phyloP scores from a whole-genome alignment of 1,140 invertebrate genomes.

The Anastatus disparis region DNA sequence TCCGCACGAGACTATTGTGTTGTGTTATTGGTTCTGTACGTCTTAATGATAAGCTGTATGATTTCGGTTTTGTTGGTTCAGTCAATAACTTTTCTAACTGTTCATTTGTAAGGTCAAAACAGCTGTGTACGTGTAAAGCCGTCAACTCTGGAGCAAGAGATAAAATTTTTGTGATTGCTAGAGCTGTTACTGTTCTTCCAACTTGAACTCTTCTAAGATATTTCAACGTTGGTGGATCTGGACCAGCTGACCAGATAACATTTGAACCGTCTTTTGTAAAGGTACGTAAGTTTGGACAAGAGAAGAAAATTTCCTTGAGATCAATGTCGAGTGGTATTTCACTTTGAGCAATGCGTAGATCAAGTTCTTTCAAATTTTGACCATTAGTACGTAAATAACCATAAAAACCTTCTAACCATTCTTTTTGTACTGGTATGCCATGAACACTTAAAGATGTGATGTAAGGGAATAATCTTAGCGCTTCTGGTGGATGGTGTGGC shows the following conservation, averaged over 20 bases:
- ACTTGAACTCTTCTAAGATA: conserved; percentile 60
- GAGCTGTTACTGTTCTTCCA: conserved; percentile 57
- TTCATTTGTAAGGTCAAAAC: conserved; percentile 60
- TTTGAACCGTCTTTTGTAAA: conserved; percentile 59
- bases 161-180: conserved; percentile 58
- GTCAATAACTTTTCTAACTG: conserved; percentile 53
- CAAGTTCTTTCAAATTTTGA: conserved; percentile 56
- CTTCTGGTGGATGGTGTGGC: conserved; percentile 63
- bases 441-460: conserved; percentile 63
- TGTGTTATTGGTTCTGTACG: neutral
- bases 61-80: conserved; percentile 17
- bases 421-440: conserved; percentile 55
- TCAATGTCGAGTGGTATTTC: conserved; percentile 57
- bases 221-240: conserved; percentile 50
- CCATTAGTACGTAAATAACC: conserved; percentile 62
- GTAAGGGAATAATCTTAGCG: conserved; percentile 58
- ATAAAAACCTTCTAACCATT: conserved; percentile 63
- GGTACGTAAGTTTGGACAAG: conserved; percentile 58
- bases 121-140: conserved; percentile 62
- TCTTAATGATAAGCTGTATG: neutral
- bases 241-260: conserved; percentile 56
- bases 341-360: conserved; percentile 55
- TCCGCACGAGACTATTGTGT: conserved; percentile 53
- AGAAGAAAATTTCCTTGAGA: conserved; percentile 56
- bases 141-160: conserved; percentile 57